phyloP scores from a whole-genome alignment of 2,113 vertebrate species.

The Rana temporaria region DNA sequence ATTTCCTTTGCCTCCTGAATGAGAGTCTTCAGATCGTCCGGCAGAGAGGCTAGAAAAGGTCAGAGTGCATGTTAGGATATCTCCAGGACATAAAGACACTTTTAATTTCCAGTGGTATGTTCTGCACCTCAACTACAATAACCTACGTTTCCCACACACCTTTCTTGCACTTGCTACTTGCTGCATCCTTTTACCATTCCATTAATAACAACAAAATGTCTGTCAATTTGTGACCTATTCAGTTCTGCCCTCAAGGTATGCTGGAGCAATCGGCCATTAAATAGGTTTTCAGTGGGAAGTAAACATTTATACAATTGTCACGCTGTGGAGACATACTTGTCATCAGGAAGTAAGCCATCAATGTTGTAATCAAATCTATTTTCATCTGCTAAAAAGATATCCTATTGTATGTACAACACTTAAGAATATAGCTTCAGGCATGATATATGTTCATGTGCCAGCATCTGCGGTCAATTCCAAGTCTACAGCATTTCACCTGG shows the following conservation, averaged over 20 bases:
- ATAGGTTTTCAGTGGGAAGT: constrained; percentile 71
- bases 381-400: constrained; percentile 5
- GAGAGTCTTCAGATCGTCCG: constrained; percentile 81
- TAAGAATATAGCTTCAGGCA: constrained; percentile 14
- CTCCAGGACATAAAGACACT: constrained; percentile 60
- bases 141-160: constrained; percentile 17
- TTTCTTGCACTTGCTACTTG: constrained; percentile 57
- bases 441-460: constrained; percentile 8
- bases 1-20: constrained; percentile 89
- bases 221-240: constrained; percentile 63
- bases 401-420: neutral
- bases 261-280: constrained; percentile 68
- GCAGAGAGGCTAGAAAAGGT: constrained; percentile 81
- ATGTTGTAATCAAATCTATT: constrained; percentile 10
- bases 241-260: constrained; percentile 74
- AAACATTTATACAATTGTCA: constrained; percentile 56
- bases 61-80: constrained; percentile 74
- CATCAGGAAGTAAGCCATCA: constrained; percentile 23
- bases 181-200: constrained; percentile 58
- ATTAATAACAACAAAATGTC: constrained; percentile 57
- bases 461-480: constrained; percentile 25
- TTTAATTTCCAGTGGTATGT: constrained; percentile 54
- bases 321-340: constrained; percentile 58
- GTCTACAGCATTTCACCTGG: neutral
- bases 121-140: constrained; percentile 57